phyloP scores from a whole-genome alignment of 1,140 invertebrate genomes.

The Agrypnia vestita region DNA sequence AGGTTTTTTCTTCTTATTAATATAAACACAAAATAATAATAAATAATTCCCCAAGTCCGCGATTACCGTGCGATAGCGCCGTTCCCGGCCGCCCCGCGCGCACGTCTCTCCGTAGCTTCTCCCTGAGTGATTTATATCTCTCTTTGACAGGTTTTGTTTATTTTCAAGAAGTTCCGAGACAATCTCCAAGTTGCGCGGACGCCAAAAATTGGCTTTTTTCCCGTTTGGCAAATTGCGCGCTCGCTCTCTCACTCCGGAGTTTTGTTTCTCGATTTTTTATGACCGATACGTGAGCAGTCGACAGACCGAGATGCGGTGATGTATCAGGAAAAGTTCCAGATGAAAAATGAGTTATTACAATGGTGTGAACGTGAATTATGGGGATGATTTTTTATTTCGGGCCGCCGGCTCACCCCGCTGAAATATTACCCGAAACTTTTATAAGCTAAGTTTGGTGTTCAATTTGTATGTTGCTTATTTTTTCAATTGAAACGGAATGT shows the following conservation, averaged over 20 bases:
- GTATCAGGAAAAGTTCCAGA: constrained; percentile 24
- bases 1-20: too few species aligned
- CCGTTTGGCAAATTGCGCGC: constrained; percentile 47
- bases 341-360: constrained; percentile 39
- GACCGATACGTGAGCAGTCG: constrained; percentile 44
- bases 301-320: constrained; percentile 15
- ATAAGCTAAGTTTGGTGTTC: constrained; percentile 22
- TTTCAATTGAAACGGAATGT: constrained; percentile 29
- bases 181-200: constrained; percentile 55
- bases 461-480: constrained; percentile 24
- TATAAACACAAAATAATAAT: too few species aligned
- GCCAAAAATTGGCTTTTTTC: constrained; percentile 57
- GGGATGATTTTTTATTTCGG: constrained; percentile 29
- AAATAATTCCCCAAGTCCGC: too few species aligned
- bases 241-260: constrained; percentile 20
- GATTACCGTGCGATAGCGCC: too few species aligned
- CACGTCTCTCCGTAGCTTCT: constrained; percentile 11
- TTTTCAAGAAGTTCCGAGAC: constrained; percentile 47
- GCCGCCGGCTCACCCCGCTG: not conserved
- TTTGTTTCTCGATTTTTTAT: constrained; percentile 52
- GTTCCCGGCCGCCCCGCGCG: not conserved
- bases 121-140: constrained; percentile 52
- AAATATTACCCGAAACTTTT: constrained; percentile 34
- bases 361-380: constrained; percentile 40
- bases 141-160: constrained; percentile 59